Conservation (phyloP, 2,113 vertebrate genomes). For the Pseudorectes ferrugineus region DNA sequence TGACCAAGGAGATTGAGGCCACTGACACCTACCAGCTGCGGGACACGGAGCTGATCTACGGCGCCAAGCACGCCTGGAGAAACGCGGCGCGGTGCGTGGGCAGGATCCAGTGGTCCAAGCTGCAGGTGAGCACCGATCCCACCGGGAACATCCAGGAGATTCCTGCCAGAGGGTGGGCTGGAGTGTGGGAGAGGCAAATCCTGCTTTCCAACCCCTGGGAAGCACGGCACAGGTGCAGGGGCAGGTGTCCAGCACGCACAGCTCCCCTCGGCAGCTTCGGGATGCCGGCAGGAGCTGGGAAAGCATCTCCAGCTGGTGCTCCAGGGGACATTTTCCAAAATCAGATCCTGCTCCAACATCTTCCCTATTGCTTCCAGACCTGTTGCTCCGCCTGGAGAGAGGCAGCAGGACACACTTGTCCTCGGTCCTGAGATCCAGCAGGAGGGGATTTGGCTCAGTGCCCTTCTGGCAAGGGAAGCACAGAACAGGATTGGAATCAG, state of each 20-base stretch:
- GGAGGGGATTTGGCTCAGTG: background rate
- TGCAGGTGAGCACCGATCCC: conserved; percentile 74
- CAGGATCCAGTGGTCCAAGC: conserved; percentile 98
- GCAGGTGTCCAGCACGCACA: no score
- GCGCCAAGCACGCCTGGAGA: conserved; percentile 95
- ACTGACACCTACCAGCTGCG: conserved; percentile 91
- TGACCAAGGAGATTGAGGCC: conserved; percentile 88
- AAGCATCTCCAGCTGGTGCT: background rate
- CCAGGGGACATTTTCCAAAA: background rate
- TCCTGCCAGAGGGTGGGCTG: background rate
- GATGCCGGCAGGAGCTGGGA: background rate
- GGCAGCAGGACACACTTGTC: background rate
- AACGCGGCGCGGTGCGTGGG: conserved; percentile 94
- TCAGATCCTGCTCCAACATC: background rate
- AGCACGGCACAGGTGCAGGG: background rate
- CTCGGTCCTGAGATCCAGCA: background rate
- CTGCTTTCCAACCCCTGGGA: background rate
- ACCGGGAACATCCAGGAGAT: background rate
- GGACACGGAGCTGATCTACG: conserved; percentile 94
- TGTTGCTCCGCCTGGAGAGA: background rate
- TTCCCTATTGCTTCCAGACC: background rate
- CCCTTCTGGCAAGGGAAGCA: background rate
- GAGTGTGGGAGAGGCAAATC: background rate
- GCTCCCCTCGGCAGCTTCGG: background rate
- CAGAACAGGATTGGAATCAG: background rate